Evolutionary conservation across 2,113 vertebrate genomes (phyloP), one percentile per base, ranked within the genome.

Genomic region (Labeo rohita): DNA sequence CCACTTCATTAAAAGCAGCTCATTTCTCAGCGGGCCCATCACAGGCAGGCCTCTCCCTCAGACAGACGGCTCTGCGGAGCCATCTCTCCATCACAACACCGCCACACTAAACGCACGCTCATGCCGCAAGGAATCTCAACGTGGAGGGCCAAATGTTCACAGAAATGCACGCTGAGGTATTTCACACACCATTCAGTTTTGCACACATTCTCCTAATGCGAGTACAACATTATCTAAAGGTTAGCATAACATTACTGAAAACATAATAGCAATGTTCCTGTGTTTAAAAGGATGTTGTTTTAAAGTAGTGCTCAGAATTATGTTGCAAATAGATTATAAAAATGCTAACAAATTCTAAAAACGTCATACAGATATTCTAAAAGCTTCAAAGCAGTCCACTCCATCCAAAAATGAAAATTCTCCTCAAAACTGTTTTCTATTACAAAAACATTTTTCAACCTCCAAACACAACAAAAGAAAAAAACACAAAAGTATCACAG

Each of bases 1-100:
- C 88, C 90, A 93, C 91, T 94, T 94, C 93, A 93, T 94, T 92
- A 93, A 89, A 88, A 90, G 88, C 85, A 89, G 90, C 85, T 88
- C 90, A 91, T 93, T 94, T 91, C 92, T 92, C 92, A 88, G 90
- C 6, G 28, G 87, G 86, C 89, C 89, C 86, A 86, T 88, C 90
- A 90, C 85, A 86, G 90, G 86, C 88, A 82, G 83, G 87, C 77
- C 79, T 86, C 61, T 86, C 81, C 66, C 73, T 77, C 50, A 85
- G 70, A 54, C 52, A 87, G 84, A 70, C 84, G 73, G 82, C 68
- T 70, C 85, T 84, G 85, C 85, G 12, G 21, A 21, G 10, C 68
- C 61, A 76, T 74, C 75, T 54, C 70, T 84, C 76, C 63, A 74
- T 8, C 59, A 68, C 52, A 66, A 83, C 13, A 45, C 75, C 2